Conservation (phyloP, 2,113 vertebrate genomes). For the Panurus biarmicus region DNA sequence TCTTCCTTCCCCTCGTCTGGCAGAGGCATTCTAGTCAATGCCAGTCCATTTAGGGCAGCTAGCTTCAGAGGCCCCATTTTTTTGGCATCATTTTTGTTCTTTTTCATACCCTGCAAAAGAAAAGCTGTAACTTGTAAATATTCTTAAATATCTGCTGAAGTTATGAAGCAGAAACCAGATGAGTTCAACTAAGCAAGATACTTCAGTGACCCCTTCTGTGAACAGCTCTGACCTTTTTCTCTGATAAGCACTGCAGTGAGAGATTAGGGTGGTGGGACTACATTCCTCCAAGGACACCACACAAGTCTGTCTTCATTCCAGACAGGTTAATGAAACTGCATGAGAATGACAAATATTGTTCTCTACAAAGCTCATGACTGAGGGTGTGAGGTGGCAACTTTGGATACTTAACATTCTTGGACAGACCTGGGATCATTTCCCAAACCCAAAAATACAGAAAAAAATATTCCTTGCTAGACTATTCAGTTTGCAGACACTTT, state of each 20-base stretch:
- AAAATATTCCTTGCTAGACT: neutral
- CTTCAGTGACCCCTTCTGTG: neutral
- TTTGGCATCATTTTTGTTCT: slow-evolving; percentile 82
- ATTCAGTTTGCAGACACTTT: neutral
- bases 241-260: neutral
- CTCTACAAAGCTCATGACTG: slow-evolving; percentile 9
- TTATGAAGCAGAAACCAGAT: neutral
- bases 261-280: slow-evolving; percentile 14
- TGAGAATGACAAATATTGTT: slow-evolving; percentile 26
- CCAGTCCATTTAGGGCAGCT: slow-evolving; percentile 87
- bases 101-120: slow-evolving; percentile 88
- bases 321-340: slow-evolving; percentile 33
- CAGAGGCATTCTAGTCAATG: slow-evolving; percentile 79
- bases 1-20: slow-evolving; percentile 82
- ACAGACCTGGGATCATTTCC: neutral
- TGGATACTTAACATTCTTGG: slow-evolving; percentile 10
- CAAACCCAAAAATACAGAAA: neutral
- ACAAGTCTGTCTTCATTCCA: slow-evolving; percentile 63
- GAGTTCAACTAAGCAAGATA: neutral
- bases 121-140: neutral
- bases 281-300: slow-evolving; percentile 64
- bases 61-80: slow-evolving; percentile 90
- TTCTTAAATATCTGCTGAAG: neutral
- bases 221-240: neutral
- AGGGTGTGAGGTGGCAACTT: slow-evolving; percentile 13